A percentile compares a stretch with the other conserved stretches of the same genome.
These are phyloP conservation scores for Caenorhabditis sp. DNA, from an alignment of 2,888 invertebrate genomes.

Conservation along the genomic window DNA sequence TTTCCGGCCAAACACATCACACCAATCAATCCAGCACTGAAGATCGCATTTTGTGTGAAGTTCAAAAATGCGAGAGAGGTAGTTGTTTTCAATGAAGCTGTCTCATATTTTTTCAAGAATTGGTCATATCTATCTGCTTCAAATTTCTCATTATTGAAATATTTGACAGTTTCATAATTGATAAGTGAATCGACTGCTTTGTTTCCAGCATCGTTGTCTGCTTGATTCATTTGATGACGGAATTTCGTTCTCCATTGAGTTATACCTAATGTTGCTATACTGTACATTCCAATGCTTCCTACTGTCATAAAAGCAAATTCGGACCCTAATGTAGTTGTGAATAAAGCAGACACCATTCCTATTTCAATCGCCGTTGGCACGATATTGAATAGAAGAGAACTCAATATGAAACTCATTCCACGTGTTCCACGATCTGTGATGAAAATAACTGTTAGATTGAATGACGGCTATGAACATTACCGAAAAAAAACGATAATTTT, in stretches of 20 bases:
- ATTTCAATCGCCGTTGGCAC: slow-evolving; percentile 95
- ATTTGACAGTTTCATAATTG: slow-evolving; percentile 98
- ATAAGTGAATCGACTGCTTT: slow-evolving; percentile 97
- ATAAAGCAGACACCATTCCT: slow-evolving; percentile 75
- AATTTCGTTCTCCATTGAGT: slow-evolving; percentile 86
- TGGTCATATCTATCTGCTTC: slow-evolving; percentile 89
- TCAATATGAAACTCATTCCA: slow-evolving; percentile 94
- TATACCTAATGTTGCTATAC: slow-evolving; percentile 84
- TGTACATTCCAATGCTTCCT: slow-evolving; percentile 89
- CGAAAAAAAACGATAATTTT: no score
- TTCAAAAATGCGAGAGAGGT: slow-evolving; percentile 91
- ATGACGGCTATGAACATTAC: no score
- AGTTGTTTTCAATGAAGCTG: slow-evolving; percentile 77
- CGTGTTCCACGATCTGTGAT: slow-evolving; percentile 74
- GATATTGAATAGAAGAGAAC: slow-evolving; percentile 95
- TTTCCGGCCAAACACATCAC: slow-evolving; percentile 93
- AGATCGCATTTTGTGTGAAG: slow-evolving; percentile 96
- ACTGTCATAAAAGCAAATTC: slow-evolving; percentile 84
- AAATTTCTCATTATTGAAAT: slow-evolving; percentile 95
- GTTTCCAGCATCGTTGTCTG: slow-evolving; percentile 97
- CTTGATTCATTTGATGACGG: slow-evolving; percentile 93
- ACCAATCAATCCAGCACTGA: slow-evolving; percentile 87
- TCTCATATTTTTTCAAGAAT: slow-evolving; percentile 77
- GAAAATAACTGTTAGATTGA: no score
- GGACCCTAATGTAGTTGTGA: slow-evolving; percentile 76